These are phyloP conservation scores for Buteo buteo DNA, from an alignment of 2,113 vertebrate species.

Conservation along the genomic window DNA sequence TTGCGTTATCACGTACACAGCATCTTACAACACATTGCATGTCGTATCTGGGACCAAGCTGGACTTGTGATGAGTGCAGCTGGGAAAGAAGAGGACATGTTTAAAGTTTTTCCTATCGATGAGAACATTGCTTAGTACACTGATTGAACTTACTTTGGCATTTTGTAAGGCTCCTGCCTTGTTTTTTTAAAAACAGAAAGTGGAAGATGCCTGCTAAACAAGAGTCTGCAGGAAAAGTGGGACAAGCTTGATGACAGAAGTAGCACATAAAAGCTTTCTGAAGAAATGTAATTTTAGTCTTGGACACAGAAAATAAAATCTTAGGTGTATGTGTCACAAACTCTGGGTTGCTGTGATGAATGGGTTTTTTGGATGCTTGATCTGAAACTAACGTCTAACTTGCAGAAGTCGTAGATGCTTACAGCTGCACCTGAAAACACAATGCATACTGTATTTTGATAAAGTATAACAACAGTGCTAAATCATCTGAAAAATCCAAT, in stretches of 20 bases:
- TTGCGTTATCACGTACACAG: accelerated
- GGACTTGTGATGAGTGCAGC: background rate
- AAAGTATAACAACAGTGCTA: background rate
- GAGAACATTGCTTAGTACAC: background rate
- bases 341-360: background rate
- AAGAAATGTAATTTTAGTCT: background rate
- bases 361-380: background rate
- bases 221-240: background rate
- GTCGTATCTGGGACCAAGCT: background rate
- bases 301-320: background rate
- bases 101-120: background rate
- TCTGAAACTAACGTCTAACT: background rate
- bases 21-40: background rate
- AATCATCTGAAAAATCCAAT: background rate
- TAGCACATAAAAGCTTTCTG: background rate
- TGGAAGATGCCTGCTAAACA: background rate
- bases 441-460: background rate
- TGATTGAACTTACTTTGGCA: background rate
- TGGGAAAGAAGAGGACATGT: background rate
- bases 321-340: background rate
- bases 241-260: background rate
- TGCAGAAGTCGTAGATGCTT: background rate
- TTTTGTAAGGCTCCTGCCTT: background rate
- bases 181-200: background rate
- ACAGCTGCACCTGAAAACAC: background rate